Percentiles rank a stretch among this genome's conserved stretches.
phyloP scores from a whole-genome alignment of 2,888 invertebrate species.

The Empis livida region DNA sequence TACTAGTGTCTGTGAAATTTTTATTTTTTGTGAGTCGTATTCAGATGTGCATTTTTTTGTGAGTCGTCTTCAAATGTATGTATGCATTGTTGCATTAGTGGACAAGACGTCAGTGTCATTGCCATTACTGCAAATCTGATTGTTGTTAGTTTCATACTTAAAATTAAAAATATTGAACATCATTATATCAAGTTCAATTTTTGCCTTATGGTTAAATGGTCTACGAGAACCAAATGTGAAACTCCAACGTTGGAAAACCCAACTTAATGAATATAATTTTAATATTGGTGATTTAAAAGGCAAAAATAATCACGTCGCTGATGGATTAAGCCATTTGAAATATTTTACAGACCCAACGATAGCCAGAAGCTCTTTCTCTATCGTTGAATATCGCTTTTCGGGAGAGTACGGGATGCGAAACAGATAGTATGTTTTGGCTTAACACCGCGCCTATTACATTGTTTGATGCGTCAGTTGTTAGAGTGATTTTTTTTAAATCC shows the following conservation, averaged over 20 bases:
- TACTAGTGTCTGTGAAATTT: constrained; percentile 3
- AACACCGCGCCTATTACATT: constrained; percentile 3
- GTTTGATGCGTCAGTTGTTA: constrained; percentile 4
- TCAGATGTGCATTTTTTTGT: constrained; percentile 3
- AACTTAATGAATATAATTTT: no score
- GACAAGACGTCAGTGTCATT: not conserved
- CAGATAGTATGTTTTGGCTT: constrained; percentile 3
- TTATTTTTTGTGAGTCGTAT: constrained; percentile 1
- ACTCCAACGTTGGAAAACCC: not conserved
- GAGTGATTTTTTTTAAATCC: constrained; percentile 1
- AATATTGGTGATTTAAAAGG: no score
- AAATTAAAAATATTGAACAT: not conserved
- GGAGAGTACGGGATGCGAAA: constrained; percentile 6
- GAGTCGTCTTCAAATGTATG: no score
- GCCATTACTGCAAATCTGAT: not conserved
- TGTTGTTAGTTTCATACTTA: not conserved
- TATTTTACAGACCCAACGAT: constrained; percentile 6
- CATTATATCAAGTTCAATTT: not conserved
- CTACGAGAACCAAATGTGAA: no score
- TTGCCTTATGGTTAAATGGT: not conserved
- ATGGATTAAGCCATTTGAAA: no score
- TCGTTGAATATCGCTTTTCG: constrained; percentile 4
- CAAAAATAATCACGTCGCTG: no score
- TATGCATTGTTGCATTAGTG: constrained; percentile 3
- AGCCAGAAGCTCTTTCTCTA: constrained; percentile 7